These are phyloP conservation scores for Eutrigla gurnardus DNA, from an alignment of 2,797 vertebrate genomes.

Conservation along the genomic window DNA sequence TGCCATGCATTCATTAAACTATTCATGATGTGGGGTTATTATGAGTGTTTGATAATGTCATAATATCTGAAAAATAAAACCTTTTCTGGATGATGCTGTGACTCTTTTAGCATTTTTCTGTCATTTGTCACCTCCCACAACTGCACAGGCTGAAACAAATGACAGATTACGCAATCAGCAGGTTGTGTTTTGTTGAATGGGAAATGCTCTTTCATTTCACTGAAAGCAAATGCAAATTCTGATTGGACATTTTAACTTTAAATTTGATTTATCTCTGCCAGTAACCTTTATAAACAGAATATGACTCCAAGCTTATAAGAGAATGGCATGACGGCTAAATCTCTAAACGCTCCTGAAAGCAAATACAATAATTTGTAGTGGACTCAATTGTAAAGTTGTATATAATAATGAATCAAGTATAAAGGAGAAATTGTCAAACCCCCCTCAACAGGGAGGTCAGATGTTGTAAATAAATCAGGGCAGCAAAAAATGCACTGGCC, in stretches of 20 bases:
- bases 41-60: constrained; percentile 14
- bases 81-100: constrained; percentile 3
- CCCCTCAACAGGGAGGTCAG: background rate
- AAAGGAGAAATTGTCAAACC: background rate
- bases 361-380: constrained; percentile 34
- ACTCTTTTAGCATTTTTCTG: constrained; percentile 7
- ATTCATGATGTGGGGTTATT: background rate
- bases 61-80: background rate
- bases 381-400: background rate
- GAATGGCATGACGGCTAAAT: constrained; percentile 31
- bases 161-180: constrained; percentile 24
- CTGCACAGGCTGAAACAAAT: constrained; percentile 24
- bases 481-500: background rate
- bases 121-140: constrained; percentile 34
- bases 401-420: constrained; percentile 3
- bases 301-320: constrained; percentile 27
- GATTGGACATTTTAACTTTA: constrained; percentile 33
- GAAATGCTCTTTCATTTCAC: constrained; percentile 45
- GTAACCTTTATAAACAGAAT: constrained; percentile 43
- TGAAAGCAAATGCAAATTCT: constrained; percentile 24
- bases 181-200: constrained; percentile 40
- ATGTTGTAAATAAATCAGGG: background rate
- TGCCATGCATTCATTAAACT: background rate
- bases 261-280: constrained; percentile 55
- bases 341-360: constrained; percentile 16